Conservation (phyloP, 2,113 vertebrate species). For the Psephotus haematonotus region DNA sequence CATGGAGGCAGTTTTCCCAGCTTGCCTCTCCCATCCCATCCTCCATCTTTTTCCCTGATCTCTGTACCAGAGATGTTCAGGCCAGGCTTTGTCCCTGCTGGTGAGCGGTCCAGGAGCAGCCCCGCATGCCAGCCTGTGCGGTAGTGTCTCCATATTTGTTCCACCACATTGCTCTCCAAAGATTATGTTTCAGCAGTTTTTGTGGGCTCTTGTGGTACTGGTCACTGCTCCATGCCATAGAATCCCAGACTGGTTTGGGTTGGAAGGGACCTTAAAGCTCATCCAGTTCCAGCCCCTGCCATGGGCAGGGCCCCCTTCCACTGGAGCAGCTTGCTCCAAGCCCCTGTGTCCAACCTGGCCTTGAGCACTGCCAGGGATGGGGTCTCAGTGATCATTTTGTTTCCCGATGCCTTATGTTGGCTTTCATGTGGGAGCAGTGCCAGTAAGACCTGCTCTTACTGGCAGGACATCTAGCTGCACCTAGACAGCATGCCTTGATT, state of each 20-base stretch:
- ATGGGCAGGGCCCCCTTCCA: neutral
- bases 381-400: neutral
- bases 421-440: accelerated
- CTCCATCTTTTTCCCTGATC: neutral
- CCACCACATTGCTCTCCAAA: neutral
- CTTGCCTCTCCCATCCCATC: neutral
- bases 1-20: neutral
- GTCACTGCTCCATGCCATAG: neutral
- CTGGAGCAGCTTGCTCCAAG: neutral
- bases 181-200: neutral
- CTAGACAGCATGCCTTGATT: neutral
- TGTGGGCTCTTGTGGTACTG: neutral
- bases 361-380: neutral
- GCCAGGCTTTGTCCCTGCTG: accelerated
- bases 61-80: accelerated
- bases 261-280: neutral
- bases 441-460: accelerated
- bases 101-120: neutral
- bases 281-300: neutral
- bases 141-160: neutral
- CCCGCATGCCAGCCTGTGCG: neutral
- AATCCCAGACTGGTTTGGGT: neutral
- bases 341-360: neutral
- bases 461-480: neutral
- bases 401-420: accelerated